Percentiles rank a stretch among this genome's conserved stretches.
These are phyloP conservation scores for Ondatra zibethicus DNA, from an alignment of 2,113 vertebrate species.

Conservation along the genomic window DNA sequence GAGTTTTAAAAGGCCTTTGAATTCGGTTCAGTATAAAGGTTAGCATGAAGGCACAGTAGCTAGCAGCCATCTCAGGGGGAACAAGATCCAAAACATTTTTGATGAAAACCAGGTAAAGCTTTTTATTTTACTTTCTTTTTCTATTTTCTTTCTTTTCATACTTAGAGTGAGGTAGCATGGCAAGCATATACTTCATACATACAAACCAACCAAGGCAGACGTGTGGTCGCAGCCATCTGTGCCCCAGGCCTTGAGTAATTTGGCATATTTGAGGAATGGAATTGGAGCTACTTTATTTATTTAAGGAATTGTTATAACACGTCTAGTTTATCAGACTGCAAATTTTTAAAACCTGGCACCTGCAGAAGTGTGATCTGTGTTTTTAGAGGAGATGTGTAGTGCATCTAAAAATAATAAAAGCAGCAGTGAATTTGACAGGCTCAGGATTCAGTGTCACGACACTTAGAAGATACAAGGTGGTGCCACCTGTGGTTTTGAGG, in stretches of 20 bases:
- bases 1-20: constrained; percentile 63
- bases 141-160: background rate
- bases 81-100: constrained; percentile 62
- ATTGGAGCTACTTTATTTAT: background rate
- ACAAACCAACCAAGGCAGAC: background rate
- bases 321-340: constrained; percentile 20
- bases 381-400: background rate
- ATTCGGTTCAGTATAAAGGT: constrained; percentile 42
- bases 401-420: constrained; percentile 53
- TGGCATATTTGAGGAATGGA: background rate
- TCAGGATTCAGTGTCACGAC: background rate
- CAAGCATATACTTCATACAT: background rate
- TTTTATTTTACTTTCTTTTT: background rate
- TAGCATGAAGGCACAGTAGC: constrained; percentile 51
- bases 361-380: background rate
- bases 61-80: constrained; percentile 44
- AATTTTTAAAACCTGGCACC: constrained; percentile 28
- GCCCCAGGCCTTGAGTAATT: background rate
- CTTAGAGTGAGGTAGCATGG: background rate
- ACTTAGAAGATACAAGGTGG: background rate
- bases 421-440: background rate
- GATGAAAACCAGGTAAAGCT: constrained; percentile 46
- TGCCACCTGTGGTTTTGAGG: background rate
- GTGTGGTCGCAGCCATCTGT: background rate
- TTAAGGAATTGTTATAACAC: constrained; percentile 21